Base-by-base conservation (phyloP, 30 jellyfish, hydroid and myxozoan genomes). In the Pelagia noctiluca region DNA sequence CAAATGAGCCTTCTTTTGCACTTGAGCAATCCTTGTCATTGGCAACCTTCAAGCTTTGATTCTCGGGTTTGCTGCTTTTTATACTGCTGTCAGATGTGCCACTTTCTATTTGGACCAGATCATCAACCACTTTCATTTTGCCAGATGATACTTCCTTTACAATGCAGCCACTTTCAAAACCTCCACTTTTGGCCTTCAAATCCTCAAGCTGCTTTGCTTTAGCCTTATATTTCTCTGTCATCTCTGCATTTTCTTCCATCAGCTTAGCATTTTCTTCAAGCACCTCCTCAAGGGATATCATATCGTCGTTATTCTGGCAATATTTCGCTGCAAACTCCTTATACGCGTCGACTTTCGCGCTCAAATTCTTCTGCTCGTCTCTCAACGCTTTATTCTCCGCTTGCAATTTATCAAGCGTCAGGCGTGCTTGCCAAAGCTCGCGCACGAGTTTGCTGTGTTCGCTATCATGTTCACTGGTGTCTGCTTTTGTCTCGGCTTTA, bases 201-300 rank as follows among this genome's bases (percentile, higher is more conserved):
- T 42, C 57, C 8, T 42, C 57, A 5, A 5, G 57, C 16, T 5
- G 57, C 57, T 42, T 42, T 42, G 8, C 57, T 42, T 42, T 42
- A 8, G 57, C 57, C 16, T 42, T 42, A 22, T 81, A 49, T 19
- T 66, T 81, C 47, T 35, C 79, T 1, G 66, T 53, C 21, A 81
- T 67, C 31, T 63, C 78, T 53, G 34, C 84, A 32, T 81, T 81
- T 31, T 35, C 77, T 65, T 81, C 84, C 84, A 68, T 81, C 23
- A 81, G 71, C 35, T 33, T 81, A 0, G 91, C 91, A 66, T 81
- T 81, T 53, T 81, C 91, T 35, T 65, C 84, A 0, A 81, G 71
- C 18, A 81, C 46, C 5, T 81, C 91, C 57, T 81, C 84, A 33
- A 68, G 24, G 1, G 91, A 66, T 2, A 81, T 81, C 85, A 66